Evolutionary conservation across 2,113 vertebrate species (phyloP).

Genomic region (Alectura lathami): DNA sequence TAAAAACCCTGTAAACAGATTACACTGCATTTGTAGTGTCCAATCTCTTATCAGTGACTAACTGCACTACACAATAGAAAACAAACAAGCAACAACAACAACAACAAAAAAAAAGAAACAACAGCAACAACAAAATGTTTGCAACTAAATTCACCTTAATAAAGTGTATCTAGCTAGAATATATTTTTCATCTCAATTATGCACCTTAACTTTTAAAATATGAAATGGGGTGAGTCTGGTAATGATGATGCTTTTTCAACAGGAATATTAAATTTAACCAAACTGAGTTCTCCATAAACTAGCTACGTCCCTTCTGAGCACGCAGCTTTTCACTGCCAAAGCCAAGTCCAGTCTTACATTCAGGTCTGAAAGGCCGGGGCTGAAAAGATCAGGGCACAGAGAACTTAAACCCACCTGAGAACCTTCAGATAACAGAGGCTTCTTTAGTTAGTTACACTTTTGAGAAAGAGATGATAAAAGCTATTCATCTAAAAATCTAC

Average conservation of each 20-base stretch:
- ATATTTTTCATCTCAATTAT: constrained; percentile 42
- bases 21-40: constrained; percentile 46
- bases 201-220: constrained; percentile 44
- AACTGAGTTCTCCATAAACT: neutral
- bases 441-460: neutral
- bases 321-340: neutral
- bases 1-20: neutral
- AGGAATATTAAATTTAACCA: constrained; percentile 45
- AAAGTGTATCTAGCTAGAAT: constrained; percentile 40
- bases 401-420: neutral
- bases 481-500: neutral
- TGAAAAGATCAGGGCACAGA: neutral
- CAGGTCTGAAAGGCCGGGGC: neutral
- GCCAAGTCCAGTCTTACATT: neutral
- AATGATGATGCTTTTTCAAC: constrained; percentile 23
- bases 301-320: neutral
- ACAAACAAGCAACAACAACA: neutral
- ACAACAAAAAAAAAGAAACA: neutral
- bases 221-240: constrained; percentile 24
- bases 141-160: constrained; percentile 34
- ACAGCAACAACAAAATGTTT: neutral
- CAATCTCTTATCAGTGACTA: constrained; percentile 44
- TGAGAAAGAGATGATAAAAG: neutral
- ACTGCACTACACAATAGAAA: constrained; percentile 12
- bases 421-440: neutral